Evolutionary conservation across 2,113 vertebrate genomes (phyloP).

Genomic region (Cinclus mexicanus): DNA sequence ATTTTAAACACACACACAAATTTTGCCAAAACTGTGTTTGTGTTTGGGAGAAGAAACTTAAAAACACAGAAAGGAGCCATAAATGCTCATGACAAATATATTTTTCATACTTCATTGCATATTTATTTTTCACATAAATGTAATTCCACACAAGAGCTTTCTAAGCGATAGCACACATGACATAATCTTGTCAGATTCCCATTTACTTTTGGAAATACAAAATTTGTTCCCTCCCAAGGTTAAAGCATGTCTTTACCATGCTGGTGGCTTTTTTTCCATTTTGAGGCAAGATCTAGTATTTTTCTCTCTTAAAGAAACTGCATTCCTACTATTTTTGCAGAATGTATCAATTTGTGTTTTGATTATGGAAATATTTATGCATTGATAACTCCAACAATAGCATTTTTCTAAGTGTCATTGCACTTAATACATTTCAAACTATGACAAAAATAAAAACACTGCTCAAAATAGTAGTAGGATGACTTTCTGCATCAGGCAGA

Average conservation of each 20-base stretch:
- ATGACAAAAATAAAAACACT: neutral
- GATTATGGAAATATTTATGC: neutral
- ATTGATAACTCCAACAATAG: rapidly evolving
- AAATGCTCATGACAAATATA: neutral
- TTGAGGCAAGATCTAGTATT: neutral
- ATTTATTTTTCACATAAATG: neutral
- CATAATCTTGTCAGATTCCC: neutral
- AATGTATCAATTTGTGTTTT: neutral
- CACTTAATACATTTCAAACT: neutral
- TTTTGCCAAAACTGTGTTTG: rapidly evolving
- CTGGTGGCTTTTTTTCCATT: neutral
- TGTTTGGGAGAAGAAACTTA: neutral
- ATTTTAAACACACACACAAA: neutral
- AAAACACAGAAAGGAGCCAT: neutral
- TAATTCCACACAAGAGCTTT: neutral
- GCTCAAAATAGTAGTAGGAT: neutral
- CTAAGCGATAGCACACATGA: neutral
- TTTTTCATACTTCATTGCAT: neutral
- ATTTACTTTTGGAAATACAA: neutral
- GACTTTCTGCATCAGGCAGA: neutral
- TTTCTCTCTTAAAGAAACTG: neutral
- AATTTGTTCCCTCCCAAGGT: neutral
- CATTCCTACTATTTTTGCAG: neutral
- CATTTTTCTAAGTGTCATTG: neutral
- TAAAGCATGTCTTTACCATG: neutral